These are phyloP conservation scores for Okamejei kenojei DNA, from an alignment of 2,797 vertebrate genomes.

Conservation along the genomic window DNA sequence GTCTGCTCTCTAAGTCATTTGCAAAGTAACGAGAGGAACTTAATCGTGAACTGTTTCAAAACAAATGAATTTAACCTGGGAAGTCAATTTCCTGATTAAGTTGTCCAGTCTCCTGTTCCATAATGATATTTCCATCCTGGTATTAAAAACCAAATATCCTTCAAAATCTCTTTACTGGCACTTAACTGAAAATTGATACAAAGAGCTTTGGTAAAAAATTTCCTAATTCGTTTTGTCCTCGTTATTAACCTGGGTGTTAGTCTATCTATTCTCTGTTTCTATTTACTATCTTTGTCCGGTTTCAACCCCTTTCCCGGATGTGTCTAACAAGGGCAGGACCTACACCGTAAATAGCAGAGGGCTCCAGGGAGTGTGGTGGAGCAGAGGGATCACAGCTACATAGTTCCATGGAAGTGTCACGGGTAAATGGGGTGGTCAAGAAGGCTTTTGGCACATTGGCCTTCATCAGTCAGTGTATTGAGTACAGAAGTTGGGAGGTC, in stretches of 20 bases:
- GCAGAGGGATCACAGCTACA: no score
- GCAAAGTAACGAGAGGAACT: conserved; percentile 30
- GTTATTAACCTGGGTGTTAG: neutral
- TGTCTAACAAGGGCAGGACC: no score
- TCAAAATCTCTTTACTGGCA: conserved; percentile 37
- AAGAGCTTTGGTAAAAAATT: neutral
- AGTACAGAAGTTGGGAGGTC: no score
- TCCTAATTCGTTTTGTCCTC: conserved; percentile 25
- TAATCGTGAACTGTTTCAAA: conserved; percentile 32
- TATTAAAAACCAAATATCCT: conserved; percentile 39
- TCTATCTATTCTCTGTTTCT: neutral
- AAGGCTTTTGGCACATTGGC: no score
- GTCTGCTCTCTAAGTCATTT: conserved; percentile 31
- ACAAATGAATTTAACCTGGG: conserved; percentile 36
- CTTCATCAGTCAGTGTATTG: no score
- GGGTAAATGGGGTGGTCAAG: no score
- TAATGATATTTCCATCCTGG: conserved; percentile 56
- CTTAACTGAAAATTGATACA: conserved; percentile 40
- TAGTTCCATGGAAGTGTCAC: no score
- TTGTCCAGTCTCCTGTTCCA: conserved; percentile 54
- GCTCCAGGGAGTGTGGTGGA: no score
- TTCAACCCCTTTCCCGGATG: no score
- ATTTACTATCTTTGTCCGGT: no score
- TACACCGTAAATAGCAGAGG: no score
- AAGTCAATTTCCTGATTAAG: conserved; percentile 33